Percentiles rank a stretch among this genome's conserved stretches.
These are phyloP conservation scores for Rhinophrynus dorsalis DNA, from an alignment of 2,797 vertebrate species.

Conservation along the genomic window DNA sequence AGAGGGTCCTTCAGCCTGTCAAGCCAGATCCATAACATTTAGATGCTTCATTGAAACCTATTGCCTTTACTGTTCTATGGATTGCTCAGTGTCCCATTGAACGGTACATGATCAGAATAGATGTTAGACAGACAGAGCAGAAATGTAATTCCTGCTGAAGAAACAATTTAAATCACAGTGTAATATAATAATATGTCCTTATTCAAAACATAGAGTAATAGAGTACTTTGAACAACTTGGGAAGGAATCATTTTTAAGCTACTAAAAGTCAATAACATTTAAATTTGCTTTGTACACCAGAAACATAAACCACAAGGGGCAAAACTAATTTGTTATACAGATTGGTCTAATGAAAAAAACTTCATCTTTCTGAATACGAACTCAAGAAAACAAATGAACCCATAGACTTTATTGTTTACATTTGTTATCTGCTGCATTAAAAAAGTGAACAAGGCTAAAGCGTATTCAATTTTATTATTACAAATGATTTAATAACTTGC, in stretches of 20 bases:
- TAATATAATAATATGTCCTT: slow-evolving; percentile 26
- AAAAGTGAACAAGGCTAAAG: slow-evolving; percentile 10
- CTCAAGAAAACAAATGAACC: slow-evolving; percentile 18
- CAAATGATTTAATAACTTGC: slow-evolving; percentile 43
- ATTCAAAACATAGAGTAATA: slow-evolving; percentile 26
- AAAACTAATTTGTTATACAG: background rate
- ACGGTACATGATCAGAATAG: too few relatives aligned
- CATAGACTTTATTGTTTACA: slow-evolving; percentile 29
- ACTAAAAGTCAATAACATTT: slow-evolving; percentile 39
- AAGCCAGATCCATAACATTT: too few relatives aligned
- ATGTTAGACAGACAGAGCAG: too few relatives aligned
- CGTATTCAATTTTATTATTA: slow-evolving; percentile 44
- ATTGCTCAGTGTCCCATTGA: too few relatives aligned
- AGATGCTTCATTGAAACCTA: too few relatives aligned
- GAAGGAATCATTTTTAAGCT: slow-evolving; percentile 35
- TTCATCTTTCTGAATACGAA: slow-evolving; percentile 35
- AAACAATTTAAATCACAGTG: slow-evolving; percentile 12
- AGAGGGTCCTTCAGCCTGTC: too few relatives aligned
- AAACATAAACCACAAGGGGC: slow-evolving; percentile 23
- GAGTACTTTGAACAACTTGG: background rate
- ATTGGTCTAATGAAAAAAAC: slow-evolving; percentile 41
- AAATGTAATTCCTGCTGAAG: too few relatives aligned
- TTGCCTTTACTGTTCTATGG: too few relatives aligned
- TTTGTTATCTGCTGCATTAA: slow-evolving; percentile 32
- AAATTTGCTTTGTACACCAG: slow-evolving; percentile 33